Evolutionary conservation across 2,113 vertebrate species (phyloP), one percentile per base, ranked within the genome.

Genomic region (Sciurus niger): DNA sequence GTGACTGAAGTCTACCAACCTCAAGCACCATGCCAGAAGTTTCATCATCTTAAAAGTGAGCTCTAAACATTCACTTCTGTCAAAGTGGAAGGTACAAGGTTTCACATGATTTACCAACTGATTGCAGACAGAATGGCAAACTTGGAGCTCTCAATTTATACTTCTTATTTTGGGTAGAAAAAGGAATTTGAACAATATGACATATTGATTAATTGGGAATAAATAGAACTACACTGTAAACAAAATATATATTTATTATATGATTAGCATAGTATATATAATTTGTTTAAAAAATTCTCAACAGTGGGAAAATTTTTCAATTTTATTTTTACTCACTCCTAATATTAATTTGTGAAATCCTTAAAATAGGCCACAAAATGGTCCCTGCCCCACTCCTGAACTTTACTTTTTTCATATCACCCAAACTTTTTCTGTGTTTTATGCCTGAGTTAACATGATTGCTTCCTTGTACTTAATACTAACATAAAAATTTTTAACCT

Each of bases 41-140:
- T 6, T 37, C 1, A 6, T 16, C 6, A 51, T 12, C 53, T 79
- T n/a, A 77, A 24, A 79, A 34, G 0, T 22, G 10, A 94, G 14
- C 22, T 43, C 4, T 2, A 74, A 20, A 2, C 14, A 18, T 14
- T 17, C 0, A 4, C 1, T 79, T 92, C 74, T 25, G 37, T 20
- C 25, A 32, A 28, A 7, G 2, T 11, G 3, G 18, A 9, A 3
- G 10, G 11, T 2, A 0, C 2, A 20, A 5, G 1, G 4, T 17
- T 91, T 88, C 9, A 37, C 1, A 20, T 10, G 77, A 2, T 5
- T 53, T 85, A 1, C 2, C 18, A 2, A 12, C 0, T 60, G 55
- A 43, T 51, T 32, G 37, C 34, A 90, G 17, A 70, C 22, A 76
- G 1, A 10, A 8, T 74, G 79, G 34, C 10, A 40, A 91, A 78